Conservation (phyloP, 2,797 vertebrate species). For the Sphenopsis melanotis region DNA sequence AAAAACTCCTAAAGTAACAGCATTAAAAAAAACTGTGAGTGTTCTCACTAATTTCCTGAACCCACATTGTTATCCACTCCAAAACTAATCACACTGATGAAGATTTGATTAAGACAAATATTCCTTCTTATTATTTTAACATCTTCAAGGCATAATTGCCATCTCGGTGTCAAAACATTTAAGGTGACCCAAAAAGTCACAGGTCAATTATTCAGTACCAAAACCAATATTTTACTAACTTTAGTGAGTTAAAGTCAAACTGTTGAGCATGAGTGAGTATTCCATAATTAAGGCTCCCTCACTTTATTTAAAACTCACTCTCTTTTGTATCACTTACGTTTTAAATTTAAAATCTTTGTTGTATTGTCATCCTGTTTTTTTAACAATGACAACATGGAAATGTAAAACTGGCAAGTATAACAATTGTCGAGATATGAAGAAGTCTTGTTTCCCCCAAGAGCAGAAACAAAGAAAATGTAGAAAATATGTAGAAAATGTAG, state of each 20-base stretch:
- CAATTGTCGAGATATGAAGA: neutral
- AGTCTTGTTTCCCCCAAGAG: neutral
- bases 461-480: neutral
- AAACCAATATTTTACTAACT: neutral
- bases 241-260: neutral
- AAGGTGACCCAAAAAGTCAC: neutral
- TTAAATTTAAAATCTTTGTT: neutral
- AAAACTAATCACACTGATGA: neutral
- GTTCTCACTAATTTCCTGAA: neutral
- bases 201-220: neutral
- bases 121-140: neutral
- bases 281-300: neutral
- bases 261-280: neutral
- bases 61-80: accelerated
- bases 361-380: neutral
- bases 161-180: neutral
- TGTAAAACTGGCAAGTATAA: neutral
- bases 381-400: neutral
- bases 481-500: neutral
- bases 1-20: neutral
- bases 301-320: neutral
- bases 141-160: neutral
- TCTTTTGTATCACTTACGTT: neutral
- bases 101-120: neutral
- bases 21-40: neutral